Evolutionary conservation across 2,888 invertebrate genomes (phyloP).

Genomic region (Arge pagana): DNA sequence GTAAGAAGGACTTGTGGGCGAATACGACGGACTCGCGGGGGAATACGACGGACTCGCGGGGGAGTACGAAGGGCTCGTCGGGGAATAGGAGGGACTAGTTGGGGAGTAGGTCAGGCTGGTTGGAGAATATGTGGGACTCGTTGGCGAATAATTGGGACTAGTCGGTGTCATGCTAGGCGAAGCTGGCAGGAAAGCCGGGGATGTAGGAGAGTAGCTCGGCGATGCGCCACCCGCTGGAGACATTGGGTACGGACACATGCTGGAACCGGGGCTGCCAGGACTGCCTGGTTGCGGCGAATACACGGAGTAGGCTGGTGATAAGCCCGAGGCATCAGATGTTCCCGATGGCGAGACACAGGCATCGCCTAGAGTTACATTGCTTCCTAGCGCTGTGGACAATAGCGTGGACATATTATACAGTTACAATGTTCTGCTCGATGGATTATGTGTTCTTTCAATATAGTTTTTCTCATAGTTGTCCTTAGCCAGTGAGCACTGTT

Average conservation of each 20-base stretch:
- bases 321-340: constrained; percentile 90
- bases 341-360: constrained; percentile 97
- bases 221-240: constrained; percentile 69
- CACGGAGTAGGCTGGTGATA: constrained; percentile 82
- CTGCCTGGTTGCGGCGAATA: constrained; percentile 83
- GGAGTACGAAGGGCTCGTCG: constrained; percentile 78
- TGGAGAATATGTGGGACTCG: constrained; percentile 71
- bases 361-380: constrained; percentile 96
- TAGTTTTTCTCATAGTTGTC: no score
- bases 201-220: constrained; percentile 67
- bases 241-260: constrained; percentile 79
- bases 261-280: constrained; percentile 81
- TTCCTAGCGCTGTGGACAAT: constrained; percentile 67
- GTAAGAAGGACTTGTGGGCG: constrained; percentile 69
- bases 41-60: constrained; percentile 82
- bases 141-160: constrained; percentile 72
- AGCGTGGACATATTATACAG: no score
- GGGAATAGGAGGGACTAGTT: constrained; percentile 78
- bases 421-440: no score
- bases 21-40: constrained; percentile 71
- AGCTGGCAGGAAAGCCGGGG: constrained; percentile 68
- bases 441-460: not conserved
- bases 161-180: constrained; percentile 75
- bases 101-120: constrained; percentile 78
- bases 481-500: no score